Conservation (phyloP, 2,797 vertebrate species). For the Gymnothorax reevesii region DNA sequence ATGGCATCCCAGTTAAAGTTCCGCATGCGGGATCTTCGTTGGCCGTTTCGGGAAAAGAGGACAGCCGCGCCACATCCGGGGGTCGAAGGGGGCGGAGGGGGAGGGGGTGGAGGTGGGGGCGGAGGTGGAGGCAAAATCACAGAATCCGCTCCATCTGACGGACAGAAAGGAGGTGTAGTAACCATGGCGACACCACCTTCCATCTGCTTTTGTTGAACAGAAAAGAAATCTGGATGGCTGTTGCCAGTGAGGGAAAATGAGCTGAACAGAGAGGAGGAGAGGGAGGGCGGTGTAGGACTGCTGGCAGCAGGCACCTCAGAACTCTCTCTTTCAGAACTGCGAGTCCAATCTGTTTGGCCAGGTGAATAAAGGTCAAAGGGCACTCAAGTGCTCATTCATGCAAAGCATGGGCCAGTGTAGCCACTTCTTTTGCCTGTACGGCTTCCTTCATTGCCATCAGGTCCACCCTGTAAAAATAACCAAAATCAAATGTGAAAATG, state of each 20-base stretch:
- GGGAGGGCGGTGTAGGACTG: background rate
- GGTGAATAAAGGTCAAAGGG: background rate
- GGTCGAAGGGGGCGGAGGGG: conserved; percentile 36
- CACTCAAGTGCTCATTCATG: background rate
- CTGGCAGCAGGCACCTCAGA: background rate
- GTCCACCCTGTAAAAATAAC: background rate
- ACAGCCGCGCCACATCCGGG: conserved; percentile 17
- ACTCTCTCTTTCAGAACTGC: background rate
- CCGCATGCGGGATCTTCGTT: conserved; percentile 72
- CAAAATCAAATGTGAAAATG: background rate
- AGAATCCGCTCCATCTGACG: conserved; percentile 8
- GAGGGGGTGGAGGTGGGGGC: conserved; percentile 30
- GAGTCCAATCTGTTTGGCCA: background rate
- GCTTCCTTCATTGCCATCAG: background rate
- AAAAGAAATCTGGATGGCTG: conserved; percentile 7
- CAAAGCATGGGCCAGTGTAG: background rate
- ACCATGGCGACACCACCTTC: conserved; percentile 52
- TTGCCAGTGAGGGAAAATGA: background rate
- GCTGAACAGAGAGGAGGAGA: background rate
- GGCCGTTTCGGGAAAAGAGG: conserved; percentile 46
- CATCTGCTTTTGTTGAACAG: conserved; percentile 50
- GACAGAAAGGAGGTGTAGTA: background rate
- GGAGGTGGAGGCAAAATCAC: conserved; percentile 25
- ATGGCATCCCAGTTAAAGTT: conserved; percentile 82
- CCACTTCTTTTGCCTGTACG: background rate